Percentiles rank a stretch among this genome's conserved stretches.
Conservation (phyloP, 2,797 vertebrate species). For the Pygocentrus nattereri region DNA sequence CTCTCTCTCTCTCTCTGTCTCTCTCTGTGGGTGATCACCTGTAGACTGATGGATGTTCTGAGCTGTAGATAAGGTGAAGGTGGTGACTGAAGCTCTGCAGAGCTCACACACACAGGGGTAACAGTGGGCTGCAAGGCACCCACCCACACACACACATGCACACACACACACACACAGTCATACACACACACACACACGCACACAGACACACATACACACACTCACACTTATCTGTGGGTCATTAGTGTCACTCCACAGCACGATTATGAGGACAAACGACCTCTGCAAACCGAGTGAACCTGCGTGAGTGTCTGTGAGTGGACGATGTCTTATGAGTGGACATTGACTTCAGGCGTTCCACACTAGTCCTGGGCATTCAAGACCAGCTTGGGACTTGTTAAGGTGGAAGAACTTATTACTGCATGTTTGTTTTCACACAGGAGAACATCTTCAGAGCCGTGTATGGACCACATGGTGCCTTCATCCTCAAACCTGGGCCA, state of each 20-base stretch:
- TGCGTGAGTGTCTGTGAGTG: neutral
- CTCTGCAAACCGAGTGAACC: neutral
- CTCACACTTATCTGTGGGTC: neutral
- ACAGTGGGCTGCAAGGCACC: neutral
- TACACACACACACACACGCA: too few relatives aligned
- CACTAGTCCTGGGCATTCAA: too few relatives aligned
- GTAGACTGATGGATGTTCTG: neutral
- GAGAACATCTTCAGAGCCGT: too few relatives aligned
- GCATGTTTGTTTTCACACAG: too few relatives aligned
- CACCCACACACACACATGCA: neutral
- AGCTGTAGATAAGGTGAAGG: neutral
- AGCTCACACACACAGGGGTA: neutral
- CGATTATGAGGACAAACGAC: conserved; percentile 2
- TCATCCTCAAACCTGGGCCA: too few relatives aligned
- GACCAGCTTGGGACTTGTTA: too few relatives aligned
- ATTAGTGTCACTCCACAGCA: neutral
- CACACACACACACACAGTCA: neutral
- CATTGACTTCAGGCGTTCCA: neutral
- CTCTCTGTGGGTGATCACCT: too few relatives aligned
- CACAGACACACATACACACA: neutral
- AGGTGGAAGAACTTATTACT: too few relatives aligned
- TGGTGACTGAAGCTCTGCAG: neutral
- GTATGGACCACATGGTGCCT: too few relatives aligned
- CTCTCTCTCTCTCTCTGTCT: too few relatives aligned
- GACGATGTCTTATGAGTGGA: too few relatives aligned